Base-by-base conservation (phyloP, 2,797 vertebrate genomes). In the Kryptolebias ocellatus region DNA sequence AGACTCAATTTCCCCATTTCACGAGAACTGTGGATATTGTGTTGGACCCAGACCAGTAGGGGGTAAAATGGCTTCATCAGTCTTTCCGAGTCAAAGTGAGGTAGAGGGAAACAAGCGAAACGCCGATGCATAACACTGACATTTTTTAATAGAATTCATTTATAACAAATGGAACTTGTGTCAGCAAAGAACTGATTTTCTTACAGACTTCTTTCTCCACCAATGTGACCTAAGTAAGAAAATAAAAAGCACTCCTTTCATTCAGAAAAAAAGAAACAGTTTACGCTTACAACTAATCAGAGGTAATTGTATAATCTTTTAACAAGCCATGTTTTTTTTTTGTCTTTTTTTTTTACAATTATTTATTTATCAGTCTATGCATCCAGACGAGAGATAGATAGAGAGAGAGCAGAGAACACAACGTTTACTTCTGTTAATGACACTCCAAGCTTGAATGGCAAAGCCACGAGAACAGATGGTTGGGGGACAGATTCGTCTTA, bases 131-230 rank as follows among this genome's bases (percentile, higher is more conserved):
- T 99, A 98, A 99, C 97, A 99, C 97, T 96, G 96, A 99, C 95
- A 95, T 98, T 99, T 97, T 97, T 99, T 99, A 99, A 98, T 99
- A 99, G 96, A 99, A 99, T 99, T 99, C 95, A 98, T 99, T 97
- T 98, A 96, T 99, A 99, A 99, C 97, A 99, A 99, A 99, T 98
- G 98, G 97, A 98, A 97, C 96, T 96, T 95, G 96, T 96, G 97
- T 99, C 97, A 98, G 97, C 95, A 99, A 97, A 97, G 94, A 98
- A 97, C 96, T 95, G 96, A 95, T 96, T 98, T 96, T 95, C 96
- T 95, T 97, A 99, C 97, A 97, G 95, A 98, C 95, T 94, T 96
- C 95, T 96, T 96, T 96, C 92, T 95, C 95, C 97, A 98, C 96
- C 97, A 96, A 96, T 96, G 94, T 95, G 97, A 98, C 96, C 92